Evolutionary conservation across 2,113 vertebrate genomes (phyloP).

Genomic region (Balaenoptera acutorostrata): DNA sequence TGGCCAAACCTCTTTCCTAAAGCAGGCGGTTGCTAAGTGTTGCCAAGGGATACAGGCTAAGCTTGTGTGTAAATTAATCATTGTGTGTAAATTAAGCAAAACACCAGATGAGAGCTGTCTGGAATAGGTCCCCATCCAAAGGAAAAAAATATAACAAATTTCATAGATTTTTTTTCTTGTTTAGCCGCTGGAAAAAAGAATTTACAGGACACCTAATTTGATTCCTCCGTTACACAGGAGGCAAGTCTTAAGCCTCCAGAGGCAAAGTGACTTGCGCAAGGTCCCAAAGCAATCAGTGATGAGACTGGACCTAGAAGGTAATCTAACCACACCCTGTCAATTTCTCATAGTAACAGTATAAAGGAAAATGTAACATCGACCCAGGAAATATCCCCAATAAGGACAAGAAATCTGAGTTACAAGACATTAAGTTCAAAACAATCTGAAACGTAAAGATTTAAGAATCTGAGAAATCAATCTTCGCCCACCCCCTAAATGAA

Average conservation of each 20-base stretch:
- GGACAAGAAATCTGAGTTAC: background rate
- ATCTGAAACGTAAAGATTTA: background rate
- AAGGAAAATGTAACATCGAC: background rate
- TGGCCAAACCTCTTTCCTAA: background rate
- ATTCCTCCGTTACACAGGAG: background rate
- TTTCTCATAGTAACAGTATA: background rate
- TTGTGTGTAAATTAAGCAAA: conserved; percentile 70
- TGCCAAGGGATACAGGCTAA: conserved; percentile 55
- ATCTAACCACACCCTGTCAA: background rate
- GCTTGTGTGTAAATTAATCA: conserved; percentile 66
- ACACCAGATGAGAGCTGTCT: conserved; percentile 64
- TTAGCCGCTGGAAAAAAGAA: background rate
- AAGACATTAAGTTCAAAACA: background rate
- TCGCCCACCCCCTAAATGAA: background rate
- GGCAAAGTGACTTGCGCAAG: background rate
- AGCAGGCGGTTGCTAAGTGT: conserved; percentile 50
- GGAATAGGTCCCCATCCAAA: conserved; percentile 54
- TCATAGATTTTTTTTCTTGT: background rate
- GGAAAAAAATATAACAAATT: conserved; percentile 2
- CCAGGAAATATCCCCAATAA: background rate
- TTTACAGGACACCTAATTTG: background rate
- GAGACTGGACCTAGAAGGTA: background rate
- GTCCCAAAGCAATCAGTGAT: background rate
- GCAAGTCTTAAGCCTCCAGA: background rate
- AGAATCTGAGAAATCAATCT: background rate